phyloP scores from a whole-genome alignment of 2,888 invertebrate species.

The Cheilosia variabilis region DNA sequence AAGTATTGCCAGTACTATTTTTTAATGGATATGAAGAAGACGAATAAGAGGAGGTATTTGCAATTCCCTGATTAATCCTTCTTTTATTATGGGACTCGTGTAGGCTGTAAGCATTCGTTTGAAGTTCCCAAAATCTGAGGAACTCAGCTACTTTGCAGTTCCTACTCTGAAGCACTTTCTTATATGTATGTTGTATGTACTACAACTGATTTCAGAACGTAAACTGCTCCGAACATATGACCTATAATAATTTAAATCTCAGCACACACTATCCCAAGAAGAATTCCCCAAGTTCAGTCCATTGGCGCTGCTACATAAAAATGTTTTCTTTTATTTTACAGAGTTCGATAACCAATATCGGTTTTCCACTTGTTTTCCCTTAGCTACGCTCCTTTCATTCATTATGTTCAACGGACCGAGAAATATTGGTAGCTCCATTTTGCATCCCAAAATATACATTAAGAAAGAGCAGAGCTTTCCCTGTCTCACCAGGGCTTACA shows the following conservation, averaged over 20 bases:
- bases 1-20: no score
- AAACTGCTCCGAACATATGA: not conserved
- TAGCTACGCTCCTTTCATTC: slow-evolving; percentile 46
- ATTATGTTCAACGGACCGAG: slow-evolving; percentile 58
- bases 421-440: slow-evolving; percentile 65
- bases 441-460: slow-evolving; percentile 39
- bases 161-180: no score
- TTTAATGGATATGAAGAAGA: no score
- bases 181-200: no score
- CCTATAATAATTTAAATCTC: slow-evolving; percentile 12
- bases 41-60: no score
- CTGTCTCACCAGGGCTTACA: slow-evolving; percentile 26
- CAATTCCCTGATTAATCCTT: no score
- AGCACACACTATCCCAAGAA: not conserved
- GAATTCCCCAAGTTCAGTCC: not conserved
- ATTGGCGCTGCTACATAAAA: not conserved
- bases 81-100: no score
- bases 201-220: not conserved
- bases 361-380: slow-evolving; percentile 33
- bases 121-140: no score
- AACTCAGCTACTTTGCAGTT: no score
- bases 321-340: slow-evolving; percentile 38
- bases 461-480: slow-evolving; percentile 5
- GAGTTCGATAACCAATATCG: slow-evolving; percentile 50
- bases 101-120: no score